Base-by-base conservation (phyloP, 2,113 vertebrate species). In the Scartelaos histophorus region DNA sequence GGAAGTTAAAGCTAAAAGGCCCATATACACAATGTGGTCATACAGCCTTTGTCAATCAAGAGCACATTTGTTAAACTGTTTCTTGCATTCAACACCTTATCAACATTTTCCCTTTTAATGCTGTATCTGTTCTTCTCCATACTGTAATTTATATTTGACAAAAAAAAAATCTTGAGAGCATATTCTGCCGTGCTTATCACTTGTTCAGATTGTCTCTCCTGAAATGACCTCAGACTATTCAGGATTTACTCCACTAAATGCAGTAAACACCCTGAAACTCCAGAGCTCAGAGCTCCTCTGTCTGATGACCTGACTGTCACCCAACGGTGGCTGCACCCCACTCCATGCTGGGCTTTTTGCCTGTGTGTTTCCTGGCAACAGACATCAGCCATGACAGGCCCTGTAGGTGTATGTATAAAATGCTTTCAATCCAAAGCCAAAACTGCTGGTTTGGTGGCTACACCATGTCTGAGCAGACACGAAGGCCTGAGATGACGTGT, bases 331-430 rank as follows among this genome's bases (percentile, higher is more conserved):
- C 93, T 91, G 89, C 88, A 88, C 88, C 91, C 91, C 91, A 82
- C 71, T 83, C 77, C 88, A 90, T 79, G 88, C 90, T 92, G 88
- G 87, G 90, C 91, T 89, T 91, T 90, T 81, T 89, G 78, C 73
- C 73, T 77, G 78, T 77, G 75, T 65, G 87, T 91, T 84, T 90
- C 90, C 86, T 88, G 78, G 86, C 85, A 89, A 92, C 91, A 82
- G 81, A 85, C 77, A 82, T 80, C 85, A 73, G 82, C 84, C 81
- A 84, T 80, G 82, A 84, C 80, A 82, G 60, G 65, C 66, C 82
- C 80, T 64, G 69, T 60, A 80, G 80, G 78, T 82, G 76, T 77
- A 86, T 81, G 70, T 72, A 65, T 56, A 62, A 17, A 45, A 47
- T 47, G 61, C 81, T 69, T 74, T 77, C 69, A 16, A 61, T 24